phyloP scores from a whole-genome alignment of 2,797 vertebrate genomes.

The Taenioides sp. region DNA sequence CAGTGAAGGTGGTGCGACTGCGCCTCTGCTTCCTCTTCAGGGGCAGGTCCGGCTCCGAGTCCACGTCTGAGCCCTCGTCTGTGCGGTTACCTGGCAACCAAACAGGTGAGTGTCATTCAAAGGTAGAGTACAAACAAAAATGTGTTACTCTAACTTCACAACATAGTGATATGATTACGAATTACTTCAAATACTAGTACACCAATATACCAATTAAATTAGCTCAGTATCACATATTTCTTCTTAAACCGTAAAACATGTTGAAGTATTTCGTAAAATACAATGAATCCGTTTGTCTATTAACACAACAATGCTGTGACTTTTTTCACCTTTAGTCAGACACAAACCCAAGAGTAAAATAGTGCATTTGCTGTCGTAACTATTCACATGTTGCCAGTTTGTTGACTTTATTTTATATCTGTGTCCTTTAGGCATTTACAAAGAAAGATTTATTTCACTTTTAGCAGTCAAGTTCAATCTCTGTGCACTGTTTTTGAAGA shows the following conservation, averaged over 20 bases:
- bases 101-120: constrained; percentile 16
- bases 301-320: not conserved
- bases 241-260: not conserved
- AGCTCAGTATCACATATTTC: not conserved
- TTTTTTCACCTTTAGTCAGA: not conserved
- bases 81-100: constrained; percentile 84
- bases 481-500: constrained; percentile 3
- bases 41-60: constrained; percentile 95
- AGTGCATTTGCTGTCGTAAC: not conserved
- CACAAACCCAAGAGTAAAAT: not conserved
- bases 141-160: not conserved
- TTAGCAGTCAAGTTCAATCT: constrained; percentile 8
- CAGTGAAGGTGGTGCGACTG: constrained; percentile 97
- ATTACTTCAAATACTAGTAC: not conserved
- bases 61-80: constrained; percentile 93
- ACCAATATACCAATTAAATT: not conserved
- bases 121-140: not conserved
- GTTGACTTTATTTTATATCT: not conserved
- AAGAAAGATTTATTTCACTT: constrained; percentile 14
- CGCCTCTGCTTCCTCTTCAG: constrained; percentile 97
- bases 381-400: not conserved
- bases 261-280: not conserved
- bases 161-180: not conserved
- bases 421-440: not conserved
- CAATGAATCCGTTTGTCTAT: not conserved